Percentiles rank a stretch among this genome's conserved stretches.
Conservation (phyloP, 2,797 vertebrate species). For the Labroides dimidiatus region DNA sequence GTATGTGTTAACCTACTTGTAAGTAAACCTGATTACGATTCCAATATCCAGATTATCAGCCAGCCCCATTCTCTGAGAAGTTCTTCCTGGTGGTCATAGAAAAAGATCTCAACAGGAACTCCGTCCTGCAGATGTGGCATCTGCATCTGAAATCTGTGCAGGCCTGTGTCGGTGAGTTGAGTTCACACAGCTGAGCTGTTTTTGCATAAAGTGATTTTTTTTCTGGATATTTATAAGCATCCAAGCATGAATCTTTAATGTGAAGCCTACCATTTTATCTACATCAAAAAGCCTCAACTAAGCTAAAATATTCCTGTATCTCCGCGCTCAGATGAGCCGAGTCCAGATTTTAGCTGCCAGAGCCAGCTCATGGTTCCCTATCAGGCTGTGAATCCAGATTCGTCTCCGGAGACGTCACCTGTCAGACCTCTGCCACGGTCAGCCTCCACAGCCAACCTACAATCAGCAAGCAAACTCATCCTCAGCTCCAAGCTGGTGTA, state of each 20-base stretch:
- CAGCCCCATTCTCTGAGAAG: conserved; percentile 97
- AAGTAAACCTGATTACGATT: neutral
- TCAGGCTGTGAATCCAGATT: conserved; percentile 85
- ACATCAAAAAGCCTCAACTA: neutral
- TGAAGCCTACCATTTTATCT: neutral
- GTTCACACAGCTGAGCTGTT: neutral
- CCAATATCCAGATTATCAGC: conserved; percentile 86
- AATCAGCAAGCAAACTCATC: conserved; percentile 98
- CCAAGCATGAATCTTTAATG: conserved; percentile 1
- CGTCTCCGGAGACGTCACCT: conserved; percentile 90
- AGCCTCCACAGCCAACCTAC: conserved; percentile 96
- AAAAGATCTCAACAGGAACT: conserved; percentile 90
- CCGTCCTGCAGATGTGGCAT: conserved; percentile 98
- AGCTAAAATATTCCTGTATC: conserved; percentile 8
- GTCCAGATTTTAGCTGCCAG: conserved; percentile 82
- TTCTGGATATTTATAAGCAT: neutral
- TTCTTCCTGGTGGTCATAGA: conserved; percentile 98
- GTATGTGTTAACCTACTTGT: no score
- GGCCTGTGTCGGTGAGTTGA: conserved; percentile 91
- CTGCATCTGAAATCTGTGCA: conserved; percentile 97
- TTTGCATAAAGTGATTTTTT: neutral
- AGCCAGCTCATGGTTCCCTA: conserved; percentile 89
- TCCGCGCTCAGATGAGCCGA: conserved; percentile 83
- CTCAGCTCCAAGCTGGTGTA: conserved; percentile 96
- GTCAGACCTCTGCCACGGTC: conserved; percentile 92